Conservation (phyloP, 2,797 vertebrate genomes). For the Notamacropus eugenii region DNA sequence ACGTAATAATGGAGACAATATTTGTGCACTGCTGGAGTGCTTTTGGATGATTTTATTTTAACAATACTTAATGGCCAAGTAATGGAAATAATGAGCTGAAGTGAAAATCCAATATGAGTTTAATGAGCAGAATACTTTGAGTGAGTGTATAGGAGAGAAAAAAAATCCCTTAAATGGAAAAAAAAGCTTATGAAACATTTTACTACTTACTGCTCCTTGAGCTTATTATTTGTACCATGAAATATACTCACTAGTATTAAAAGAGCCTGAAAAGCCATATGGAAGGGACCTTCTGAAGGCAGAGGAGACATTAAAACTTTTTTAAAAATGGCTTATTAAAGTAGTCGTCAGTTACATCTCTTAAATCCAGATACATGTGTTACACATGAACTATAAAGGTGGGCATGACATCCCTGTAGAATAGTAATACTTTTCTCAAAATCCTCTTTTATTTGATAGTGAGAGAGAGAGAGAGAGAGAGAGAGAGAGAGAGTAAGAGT, state of each 20-base stretch:
- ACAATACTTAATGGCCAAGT: slow-evolving; percentile 78
- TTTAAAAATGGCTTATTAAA: background rate
- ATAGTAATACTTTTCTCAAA: background rate
- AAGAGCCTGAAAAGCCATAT: slow-evolving; percentile 22
- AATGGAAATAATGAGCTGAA: slow-evolving; percentile 79
- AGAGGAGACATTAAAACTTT: background rate
- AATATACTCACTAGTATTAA: slow-evolving; percentile 1
- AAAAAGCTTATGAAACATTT: slow-evolving; percentile 40
- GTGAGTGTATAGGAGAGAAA: slow-evolving; percentile 2
- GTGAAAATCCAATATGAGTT: slow-evolving; percentile 72
- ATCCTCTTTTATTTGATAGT: background rate
- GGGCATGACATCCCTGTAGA: background rate
- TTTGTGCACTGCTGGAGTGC: slow-evolving; percentile 63
- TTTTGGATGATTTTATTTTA: slow-evolving; percentile 80
- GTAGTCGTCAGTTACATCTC: background rate
- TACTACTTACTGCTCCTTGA: slow-evolving; percentile 28
- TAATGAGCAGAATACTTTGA: slow-evolving; percentile 73
- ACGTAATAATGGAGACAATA: slow-evolving; percentile 67
- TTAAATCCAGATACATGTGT: background rate
- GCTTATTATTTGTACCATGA: slow-evolving; percentile 47
- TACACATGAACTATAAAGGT: background rate
- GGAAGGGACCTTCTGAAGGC: background rate
- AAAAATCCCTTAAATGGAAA: background rate
- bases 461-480: too few species aligned
- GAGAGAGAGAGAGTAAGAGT: too few species aligned